These are phyloP conservation scores for Saccostrea cuccullata DNA, from an alignment of 1,140 invertebrate species.

Conservation along the genomic window DNA sequence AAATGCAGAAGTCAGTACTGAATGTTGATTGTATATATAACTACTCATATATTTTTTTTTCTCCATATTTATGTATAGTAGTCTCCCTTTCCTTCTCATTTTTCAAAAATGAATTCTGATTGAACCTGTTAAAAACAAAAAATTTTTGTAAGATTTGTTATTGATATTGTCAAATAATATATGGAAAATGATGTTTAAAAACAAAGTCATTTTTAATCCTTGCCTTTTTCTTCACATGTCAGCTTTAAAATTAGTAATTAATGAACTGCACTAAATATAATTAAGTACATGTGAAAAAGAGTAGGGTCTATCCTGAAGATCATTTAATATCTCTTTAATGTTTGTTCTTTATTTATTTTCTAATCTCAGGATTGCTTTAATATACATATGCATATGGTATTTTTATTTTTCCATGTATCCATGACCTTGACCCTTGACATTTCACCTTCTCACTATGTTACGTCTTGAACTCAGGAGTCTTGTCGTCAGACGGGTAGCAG, in stretches of 20 bases:
- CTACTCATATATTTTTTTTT: not conserved
- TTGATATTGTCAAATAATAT: too few species aligned
- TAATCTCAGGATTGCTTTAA: conserved; percentile 36
- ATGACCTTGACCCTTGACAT: conserved; percentile 30
- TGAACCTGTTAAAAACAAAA: not conserved
- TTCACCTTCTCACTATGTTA: conserved; percentile 32
- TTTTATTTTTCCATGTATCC: conserved; percentile 28
- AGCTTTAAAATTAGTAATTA: not conserved
- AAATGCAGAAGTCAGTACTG: not conserved
- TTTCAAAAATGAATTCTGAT: not conserved
- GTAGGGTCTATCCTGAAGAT: not conserved
- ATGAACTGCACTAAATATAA: not conserved
- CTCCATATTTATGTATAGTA: not conserved
- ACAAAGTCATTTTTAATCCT: too few species aligned
- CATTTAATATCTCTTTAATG: conserved; percentile 2
- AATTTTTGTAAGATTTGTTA: too few species aligned
- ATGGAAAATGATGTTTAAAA: too few species aligned
- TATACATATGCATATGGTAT: conserved; percentile 22
- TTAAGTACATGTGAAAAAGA: not conserved
- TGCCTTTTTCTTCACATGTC: too few species aligned
- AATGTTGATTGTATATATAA: not conserved
- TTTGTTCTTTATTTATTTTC: conserved; percentile 33
- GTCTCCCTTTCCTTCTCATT: not conserved
- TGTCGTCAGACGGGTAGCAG: conserved; percentile 24
- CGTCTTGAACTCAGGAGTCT: conserved; percentile 25